A percentile compares a stretch with the other conserved stretches of the same genome.
These are phyloP conservation scores for Lethenteron camtschaticum DNA, from an alignment of 2,113 vertebrate genomes.

Conservation along the genomic window DNA sequence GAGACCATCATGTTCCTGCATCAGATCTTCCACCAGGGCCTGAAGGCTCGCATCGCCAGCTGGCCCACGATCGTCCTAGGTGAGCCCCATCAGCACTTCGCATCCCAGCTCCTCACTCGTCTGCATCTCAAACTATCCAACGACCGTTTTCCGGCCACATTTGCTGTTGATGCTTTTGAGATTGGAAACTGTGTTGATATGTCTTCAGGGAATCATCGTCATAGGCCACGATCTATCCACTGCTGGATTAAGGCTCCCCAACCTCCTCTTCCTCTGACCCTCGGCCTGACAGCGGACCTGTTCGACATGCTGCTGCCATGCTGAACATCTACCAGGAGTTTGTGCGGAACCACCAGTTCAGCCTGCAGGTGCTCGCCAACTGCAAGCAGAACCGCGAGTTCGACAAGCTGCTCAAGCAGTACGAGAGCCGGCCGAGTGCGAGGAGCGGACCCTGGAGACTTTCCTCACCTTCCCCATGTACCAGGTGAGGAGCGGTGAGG, in stretches of 20 bases:
- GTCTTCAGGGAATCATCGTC: too few relatives aligned
- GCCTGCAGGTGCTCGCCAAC: constrained; percentile 86
- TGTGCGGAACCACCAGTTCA: constrained; percentile 95
- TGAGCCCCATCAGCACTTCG: constrained; percentile 21
- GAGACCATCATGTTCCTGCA: constrained; percentile 99
- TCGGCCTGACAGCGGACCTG: constrained; percentile 42
- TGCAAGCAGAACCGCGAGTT: constrained; percentile 99
- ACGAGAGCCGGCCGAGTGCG: constrained; percentile 87
- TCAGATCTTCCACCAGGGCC: constrained; percentile 96
- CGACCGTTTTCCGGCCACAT: too few relatives aligned
- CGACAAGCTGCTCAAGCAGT: constrained; percentile 93
- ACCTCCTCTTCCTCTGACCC: too few relatives aligned
- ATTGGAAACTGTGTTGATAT: too few relatives aligned
- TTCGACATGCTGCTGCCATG: constrained; percentile 97
- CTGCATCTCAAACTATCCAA: too few relatives aligned
- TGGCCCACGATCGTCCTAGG: constrained; percentile 95
- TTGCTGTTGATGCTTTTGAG: too few relatives aligned
- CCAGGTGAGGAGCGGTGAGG: constrained; percentile 34
- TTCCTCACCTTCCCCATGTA: constrained; percentile 99
- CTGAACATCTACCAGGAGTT: constrained; percentile 99
- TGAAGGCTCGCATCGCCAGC: constrained; percentile 89
- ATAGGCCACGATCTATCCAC: too few relatives aligned
- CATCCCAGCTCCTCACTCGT: background rate
- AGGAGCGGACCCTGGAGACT: constrained; percentile 86
- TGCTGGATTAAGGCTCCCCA: too few relatives aligned